Evolutionary conservation across 1,140 invertebrate species (phyloP).

Genomic region (Scylla paramamosain): DNA sequence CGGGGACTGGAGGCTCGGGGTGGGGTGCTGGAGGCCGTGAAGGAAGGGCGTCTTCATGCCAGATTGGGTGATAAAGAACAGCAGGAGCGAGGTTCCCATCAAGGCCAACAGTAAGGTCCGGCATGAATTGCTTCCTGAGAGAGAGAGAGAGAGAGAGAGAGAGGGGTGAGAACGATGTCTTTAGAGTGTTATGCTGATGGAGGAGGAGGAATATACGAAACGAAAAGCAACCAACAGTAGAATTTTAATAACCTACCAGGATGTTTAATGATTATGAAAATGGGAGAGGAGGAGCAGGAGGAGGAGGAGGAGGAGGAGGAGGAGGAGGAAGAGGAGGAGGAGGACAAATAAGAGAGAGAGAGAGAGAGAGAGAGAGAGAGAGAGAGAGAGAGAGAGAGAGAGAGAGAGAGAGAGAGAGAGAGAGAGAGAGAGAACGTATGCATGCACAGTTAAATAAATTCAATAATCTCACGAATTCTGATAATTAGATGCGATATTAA

Average conservation of each 20-base stretch:
- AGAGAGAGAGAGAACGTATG: not conserved
- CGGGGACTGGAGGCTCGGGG: not conserved
- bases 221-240: not conserved
- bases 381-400: not conserved
- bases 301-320: not conserved
- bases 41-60: not conserved
- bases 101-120: not conserved
- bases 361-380: conserved; percentile 20
- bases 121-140: not conserved
- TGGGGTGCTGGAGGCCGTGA: not conserved
- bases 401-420: conserved; percentile 21
- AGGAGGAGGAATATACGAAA: not conserved
- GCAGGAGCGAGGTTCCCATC: not conserved
- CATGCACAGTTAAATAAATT: no score
- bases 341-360: not conserved
- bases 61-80: not conserved
- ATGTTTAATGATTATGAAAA: not conserved
- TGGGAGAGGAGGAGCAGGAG: not conserved
- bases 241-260: no score
- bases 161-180: not conserved
- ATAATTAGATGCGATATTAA: no score
- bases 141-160: not conserved
- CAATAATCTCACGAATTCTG: no score
- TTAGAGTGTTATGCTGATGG: not conserved
- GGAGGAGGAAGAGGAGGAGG: not conserved